Conservation (phyloP, 2,888 invertebrate genomes). For the Troglohyphantes excavatus region DNA sequence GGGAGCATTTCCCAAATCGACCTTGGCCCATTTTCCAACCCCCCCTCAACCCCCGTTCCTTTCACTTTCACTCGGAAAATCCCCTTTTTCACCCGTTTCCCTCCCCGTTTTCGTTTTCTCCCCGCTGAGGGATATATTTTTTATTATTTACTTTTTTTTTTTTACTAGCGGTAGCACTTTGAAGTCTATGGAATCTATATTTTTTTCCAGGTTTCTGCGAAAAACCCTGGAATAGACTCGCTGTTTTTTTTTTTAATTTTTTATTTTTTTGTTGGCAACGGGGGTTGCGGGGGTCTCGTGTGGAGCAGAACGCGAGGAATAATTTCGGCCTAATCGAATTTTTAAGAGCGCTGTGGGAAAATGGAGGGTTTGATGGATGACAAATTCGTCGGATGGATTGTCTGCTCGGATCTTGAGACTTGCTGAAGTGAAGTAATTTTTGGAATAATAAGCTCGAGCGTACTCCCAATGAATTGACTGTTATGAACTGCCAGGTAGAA, state of each 20-base stretch:
- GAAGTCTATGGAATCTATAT: conserved; percentile 65
- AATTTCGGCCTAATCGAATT: conserved; percentile 61
- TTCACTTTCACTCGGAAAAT: conserved; percentile 75
- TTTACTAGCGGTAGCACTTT: conserved; percentile 70
- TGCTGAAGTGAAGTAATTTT: conserved; percentile 9
- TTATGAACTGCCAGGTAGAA: conserved; percentile 4
- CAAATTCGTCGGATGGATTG: background rate
- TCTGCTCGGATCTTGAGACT: background rate
- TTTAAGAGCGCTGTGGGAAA: conserved; percentile 65
- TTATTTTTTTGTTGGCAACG: no score
- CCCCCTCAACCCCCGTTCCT: conserved; percentile 24
- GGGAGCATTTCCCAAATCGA: conserved; percentile 46
- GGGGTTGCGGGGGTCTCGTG: conserved; percentile 43
- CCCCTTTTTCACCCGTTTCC: conserved; percentile 65
- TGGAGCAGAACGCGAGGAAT: conserved; percentile 21
- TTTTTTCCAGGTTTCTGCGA: conserved; percentile 24
- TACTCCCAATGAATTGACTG: background rate
- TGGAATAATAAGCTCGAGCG: background rate
- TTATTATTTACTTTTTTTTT: conserved; percentile 34
- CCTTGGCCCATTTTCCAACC: conserved; percentile 71
- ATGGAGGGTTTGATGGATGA: background rate
- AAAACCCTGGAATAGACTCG: conserved; percentile 53
- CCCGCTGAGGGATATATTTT: conserved; percentile 37
- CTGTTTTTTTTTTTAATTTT: conserved; percentile 18
- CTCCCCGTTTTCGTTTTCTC: conserved; percentile 49